phyloP scores from a whole-genome alignment of 2,797 vertebrate species.

The Acanthurus tractus region DNA sequence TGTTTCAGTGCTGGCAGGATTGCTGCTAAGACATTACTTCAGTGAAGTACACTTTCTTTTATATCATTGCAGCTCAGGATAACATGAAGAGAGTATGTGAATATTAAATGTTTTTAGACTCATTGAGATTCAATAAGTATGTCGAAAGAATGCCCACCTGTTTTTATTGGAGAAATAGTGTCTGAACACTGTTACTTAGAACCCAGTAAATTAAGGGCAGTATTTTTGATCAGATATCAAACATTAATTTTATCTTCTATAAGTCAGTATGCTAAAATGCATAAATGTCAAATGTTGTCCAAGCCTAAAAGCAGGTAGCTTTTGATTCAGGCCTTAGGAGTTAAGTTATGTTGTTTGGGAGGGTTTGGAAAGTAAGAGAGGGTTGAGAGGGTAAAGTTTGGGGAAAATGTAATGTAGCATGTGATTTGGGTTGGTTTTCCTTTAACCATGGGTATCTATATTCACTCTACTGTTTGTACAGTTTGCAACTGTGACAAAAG shows the following conservation, averaged over 20 bases:
- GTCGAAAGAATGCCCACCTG: background rate
- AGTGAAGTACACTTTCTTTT: constrained; percentile 20
- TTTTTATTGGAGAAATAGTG: constrained; percentile 12
- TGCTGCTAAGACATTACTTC: constrained; percentile 26
- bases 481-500: constrained; percentile 33
- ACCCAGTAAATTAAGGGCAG: constrained; percentile 7
- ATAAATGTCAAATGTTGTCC: background rate
- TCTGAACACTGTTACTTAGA: background rate
- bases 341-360: background rate
- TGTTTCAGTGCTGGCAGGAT: constrained; percentile 12
- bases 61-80: constrained; percentile 32
- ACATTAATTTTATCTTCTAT: background rate
- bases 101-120: constrained; percentile 20
- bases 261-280: background rate
- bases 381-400: background rate
- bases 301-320: no score
- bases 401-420: background rate
- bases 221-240: constrained; percentile 2
- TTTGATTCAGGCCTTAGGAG: background rate
- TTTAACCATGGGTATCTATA: constrained; percentile 6
- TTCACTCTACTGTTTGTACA: background rate
- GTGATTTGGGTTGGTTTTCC: background rate
- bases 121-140: constrained; percentile 17
- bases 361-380: background rate
- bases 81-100: background rate